Percentiles rank a stretch among this genome's conserved stretches.
These are phyloP conservation scores for Penaeus japonicus DNA, from an alignment of 1,140 invertebrate species.

Conservation along the genomic window DNA sequence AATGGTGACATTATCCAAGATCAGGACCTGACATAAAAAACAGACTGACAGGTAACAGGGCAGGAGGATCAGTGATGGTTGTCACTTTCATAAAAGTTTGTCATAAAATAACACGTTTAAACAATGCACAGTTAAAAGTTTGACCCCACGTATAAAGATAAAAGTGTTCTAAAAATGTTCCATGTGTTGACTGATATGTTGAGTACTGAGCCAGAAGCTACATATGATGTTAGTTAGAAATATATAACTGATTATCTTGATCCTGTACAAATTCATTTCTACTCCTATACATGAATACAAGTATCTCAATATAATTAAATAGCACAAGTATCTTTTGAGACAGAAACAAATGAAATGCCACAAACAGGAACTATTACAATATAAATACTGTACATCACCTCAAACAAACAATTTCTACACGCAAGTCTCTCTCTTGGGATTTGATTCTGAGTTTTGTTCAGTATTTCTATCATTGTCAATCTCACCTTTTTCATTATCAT, in stretches of 20 bases:
- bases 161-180: too few relatives aligned
- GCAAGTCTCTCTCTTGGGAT: slow-evolving; percentile 49
- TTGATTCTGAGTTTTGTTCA: slow-evolving; percentile 21
- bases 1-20: too few relatives aligned
- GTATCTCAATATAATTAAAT: slow-evolving; percentile 1
- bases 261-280: slow-evolving; percentile 33
- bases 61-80: too few relatives aligned
- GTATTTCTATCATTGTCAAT: neutral
- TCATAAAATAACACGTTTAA: neutral
- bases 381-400: neutral
- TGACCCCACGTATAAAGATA: too few relatives aligned
- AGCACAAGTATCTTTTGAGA: neutral
- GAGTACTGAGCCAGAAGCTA: neutral
- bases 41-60: too few relatives aligned
- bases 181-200: slow-evolving; percentile 8
- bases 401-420: slow-evolving; percentile 23
- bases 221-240: neutral
- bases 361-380: slow-evolving; percentile 24
- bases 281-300: slow-evolving; percentile 7
- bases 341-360: neutral
- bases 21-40: too few relatives aligned
- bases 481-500: neutral
- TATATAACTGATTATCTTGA: neutral
- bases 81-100: too few relatives aligned
- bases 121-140: neutral